Conservation (phyloP, 1,140 invertebrate genomes). For the Zaprionus capensis region DNA sequence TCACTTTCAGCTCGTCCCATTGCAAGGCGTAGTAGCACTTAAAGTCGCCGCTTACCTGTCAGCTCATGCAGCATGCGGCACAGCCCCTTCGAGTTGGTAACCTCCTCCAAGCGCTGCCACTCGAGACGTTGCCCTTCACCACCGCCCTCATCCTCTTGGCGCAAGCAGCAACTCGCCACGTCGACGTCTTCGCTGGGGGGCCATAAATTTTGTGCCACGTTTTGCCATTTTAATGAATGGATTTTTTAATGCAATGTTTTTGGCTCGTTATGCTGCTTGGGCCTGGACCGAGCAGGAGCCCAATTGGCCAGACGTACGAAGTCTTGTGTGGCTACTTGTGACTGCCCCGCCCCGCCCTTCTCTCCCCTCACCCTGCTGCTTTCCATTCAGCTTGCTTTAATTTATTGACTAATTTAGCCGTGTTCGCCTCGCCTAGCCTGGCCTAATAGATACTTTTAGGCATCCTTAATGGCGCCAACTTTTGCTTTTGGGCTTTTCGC, state of each 20-base stretch:
- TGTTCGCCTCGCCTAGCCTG: neutral
- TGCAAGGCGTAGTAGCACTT: too few relatives aligned
- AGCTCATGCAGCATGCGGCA: neutral
- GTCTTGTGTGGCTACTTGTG: slow-evolving; percentile 20
- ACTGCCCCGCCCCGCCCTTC: neutral
- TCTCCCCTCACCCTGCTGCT: neutral
- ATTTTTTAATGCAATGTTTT: slow-evolving; percentile 82
- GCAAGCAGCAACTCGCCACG: neutral
- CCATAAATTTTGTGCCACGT: slow-evolving; percentile 78
- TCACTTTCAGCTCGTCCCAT: neutral
- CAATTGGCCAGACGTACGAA: slow-evolving; percentile 9
- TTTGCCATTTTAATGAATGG: slow-evolving; percentile 82
- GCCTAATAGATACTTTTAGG: slow-evolving; percentile 74
- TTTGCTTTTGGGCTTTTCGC: slow-evolving; percentile 13
- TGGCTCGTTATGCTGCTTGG: slow-evolving; percentile 58
- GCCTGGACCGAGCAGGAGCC: neutral
- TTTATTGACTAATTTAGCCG: slow-evolving; percentile 78
- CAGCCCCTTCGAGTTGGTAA: neutral
- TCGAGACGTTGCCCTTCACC: slow-evolving; percentile 42
- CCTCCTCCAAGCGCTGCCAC: slow-evolving; percentile 30
- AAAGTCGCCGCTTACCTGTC: neutral
- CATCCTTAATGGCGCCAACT: slow-evolving; percentile 53
- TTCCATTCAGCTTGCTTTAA: slow-evolving; percentile 50
- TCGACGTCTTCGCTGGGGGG: slow-evolving; percentile 29
- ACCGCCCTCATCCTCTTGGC: neutral